A percentile compares a stretch with the other conserved stretches of the same genome.
Evolutionary conservation across 2,888 invertebrate genomes (phyloP).

Genomic region (Periphyllus acericola): DNA sequence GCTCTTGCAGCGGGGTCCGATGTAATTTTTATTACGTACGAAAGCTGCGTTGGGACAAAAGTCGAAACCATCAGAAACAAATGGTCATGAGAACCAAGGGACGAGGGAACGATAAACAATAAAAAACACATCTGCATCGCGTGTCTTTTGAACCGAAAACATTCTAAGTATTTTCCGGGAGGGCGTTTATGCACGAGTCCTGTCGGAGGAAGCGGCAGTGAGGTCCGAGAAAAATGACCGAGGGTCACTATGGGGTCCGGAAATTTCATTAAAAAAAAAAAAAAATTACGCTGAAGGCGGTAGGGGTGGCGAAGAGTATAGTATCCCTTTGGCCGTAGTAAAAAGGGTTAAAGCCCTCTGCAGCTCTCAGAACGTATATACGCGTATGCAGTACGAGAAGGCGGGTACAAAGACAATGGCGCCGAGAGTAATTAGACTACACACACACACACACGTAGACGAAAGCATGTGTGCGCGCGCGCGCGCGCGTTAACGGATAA

Average conservation of each 20-base stretch:
- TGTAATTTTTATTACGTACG: too few relatives aligned
- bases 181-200: not conserved
- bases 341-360: conserved; percentile 32
- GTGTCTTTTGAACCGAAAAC: conserved; percentile 33
- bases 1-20: too few relatives aligned
- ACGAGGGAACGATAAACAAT: not conserved
- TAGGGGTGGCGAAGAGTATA: not conserved
- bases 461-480: not conserved
- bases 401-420: conserved; percentile 58
- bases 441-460: conserved; percentile 1
- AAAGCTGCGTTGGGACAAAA: too few relatives aligned
- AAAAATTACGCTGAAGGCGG: not conserved
- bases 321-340: conserved; percentile 21
- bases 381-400: not conserved
- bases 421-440: conserved; percentile 53
- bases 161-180: conserved; percentile 24
- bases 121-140: not conserved
- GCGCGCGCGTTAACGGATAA: not conserved
- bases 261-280: conserved; percentile 60
- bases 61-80: too few relatives aligned
- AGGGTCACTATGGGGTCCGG: conserved; percentile 53
- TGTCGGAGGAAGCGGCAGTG: not conserved
- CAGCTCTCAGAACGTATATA: not conserved
- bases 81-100: too few relatives aligned
- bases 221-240: conserved; percentile 57